Evolutionary conservation across 2,888 invertebrate species (phyloP).

Genomic region (Leuctra nigra): DNA sequence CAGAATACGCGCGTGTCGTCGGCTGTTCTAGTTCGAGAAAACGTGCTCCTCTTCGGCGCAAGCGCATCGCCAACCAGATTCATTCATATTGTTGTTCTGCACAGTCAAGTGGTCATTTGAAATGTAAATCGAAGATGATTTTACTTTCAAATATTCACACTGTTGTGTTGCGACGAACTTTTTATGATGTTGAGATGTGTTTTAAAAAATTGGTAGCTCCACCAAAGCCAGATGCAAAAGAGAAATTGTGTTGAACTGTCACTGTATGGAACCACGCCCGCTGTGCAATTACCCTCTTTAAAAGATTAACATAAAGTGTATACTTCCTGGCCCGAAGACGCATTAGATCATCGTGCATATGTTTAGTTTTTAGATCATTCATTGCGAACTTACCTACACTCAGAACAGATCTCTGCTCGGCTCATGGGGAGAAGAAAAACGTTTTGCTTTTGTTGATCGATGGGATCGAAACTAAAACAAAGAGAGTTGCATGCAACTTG

Average conservation of each 20-base stretch:
- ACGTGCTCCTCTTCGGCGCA: too few relatives aligned
- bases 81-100: not conserved
- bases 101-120: not conserved
- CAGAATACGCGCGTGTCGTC: constrained; percentile 1
- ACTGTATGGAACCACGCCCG: constrained; percentile 18
- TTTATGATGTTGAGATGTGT: not conserved
- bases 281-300: constrained; percentile 18
- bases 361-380: too few relatives aligned
- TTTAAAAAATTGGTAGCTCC: not conserved
- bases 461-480: too few relatives aligned
- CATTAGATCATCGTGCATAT: not conserved
- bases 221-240: not conserved
- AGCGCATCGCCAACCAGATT: not conserved
- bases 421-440: too few relatives aligned
- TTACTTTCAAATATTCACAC: constrained; percentile 5
- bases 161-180: too few relatives aligned
- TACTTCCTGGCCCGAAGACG: constrained; percentile 11
- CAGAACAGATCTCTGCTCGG: too few relatives aligned
- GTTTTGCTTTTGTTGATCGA: too few relatives aligned
- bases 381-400: too few relatives aligned
- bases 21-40: not conserved
- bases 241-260: constrained; percentile 7
- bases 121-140: not conserved
- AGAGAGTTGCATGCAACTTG: too few relatives aligned
- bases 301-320: constrained; percentile 9